Percentiles rank a stretch among this genome's conserved stretches.
These are phyloP conservation scores for Malurus leucopterus DNA, from an alignment of 2,797 vertebrate species.

Conservation along the genomic window DNA sequence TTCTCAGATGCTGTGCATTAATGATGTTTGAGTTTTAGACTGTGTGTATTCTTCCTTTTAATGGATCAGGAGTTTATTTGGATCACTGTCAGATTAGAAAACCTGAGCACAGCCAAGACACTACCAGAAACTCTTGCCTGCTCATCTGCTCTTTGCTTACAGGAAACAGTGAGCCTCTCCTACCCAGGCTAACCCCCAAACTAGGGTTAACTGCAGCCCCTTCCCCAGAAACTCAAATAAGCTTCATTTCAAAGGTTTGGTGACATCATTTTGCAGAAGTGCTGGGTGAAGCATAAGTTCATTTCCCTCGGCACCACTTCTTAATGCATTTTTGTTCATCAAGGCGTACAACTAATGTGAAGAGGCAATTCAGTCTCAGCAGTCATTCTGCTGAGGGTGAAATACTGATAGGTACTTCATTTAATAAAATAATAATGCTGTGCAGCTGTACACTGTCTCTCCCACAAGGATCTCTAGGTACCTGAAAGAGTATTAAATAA, in stretches of 20 bases:
- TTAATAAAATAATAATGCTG: conserved; percentile 64
- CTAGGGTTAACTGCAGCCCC: not conserved
- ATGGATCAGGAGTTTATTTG: not conserved
- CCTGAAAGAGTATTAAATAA: conserved; percentile 63
- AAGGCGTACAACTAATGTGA: conserved; percentile 45
- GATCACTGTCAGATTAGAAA: conserved; percentile 2
- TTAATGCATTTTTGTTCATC: conserved; percentile 63
- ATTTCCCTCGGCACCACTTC: conserved; percentile 25
- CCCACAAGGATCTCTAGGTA: conserved; percentile 48
- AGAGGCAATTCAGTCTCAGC: conserved; percentile 57
- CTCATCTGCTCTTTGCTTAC: not conserved
- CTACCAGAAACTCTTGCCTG: not conserved
- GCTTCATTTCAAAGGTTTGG: conserved; percentile 2
- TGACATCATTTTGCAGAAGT: conserved; percentile 44
- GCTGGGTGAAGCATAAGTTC: conserved; percentile 46
- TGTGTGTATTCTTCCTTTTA: not conserved
- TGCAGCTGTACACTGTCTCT: conserved; percentile 53
- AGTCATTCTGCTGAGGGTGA: conserved; percentile 42
- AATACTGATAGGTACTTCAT: conserved; percentile 64
- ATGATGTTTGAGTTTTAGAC: not conserved
- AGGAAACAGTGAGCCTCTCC: not conserved
- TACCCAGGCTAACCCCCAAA: not conserved
- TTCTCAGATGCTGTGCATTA: conserved; percentile 28
- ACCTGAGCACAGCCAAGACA: not conserved
- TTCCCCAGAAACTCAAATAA: conserved; percentile 3